These are phyloP conservation scores for Megathymus violae DNA, from an alignment of 1,140 invertebrate genomes.

Conservation along the genomic window DNA sequence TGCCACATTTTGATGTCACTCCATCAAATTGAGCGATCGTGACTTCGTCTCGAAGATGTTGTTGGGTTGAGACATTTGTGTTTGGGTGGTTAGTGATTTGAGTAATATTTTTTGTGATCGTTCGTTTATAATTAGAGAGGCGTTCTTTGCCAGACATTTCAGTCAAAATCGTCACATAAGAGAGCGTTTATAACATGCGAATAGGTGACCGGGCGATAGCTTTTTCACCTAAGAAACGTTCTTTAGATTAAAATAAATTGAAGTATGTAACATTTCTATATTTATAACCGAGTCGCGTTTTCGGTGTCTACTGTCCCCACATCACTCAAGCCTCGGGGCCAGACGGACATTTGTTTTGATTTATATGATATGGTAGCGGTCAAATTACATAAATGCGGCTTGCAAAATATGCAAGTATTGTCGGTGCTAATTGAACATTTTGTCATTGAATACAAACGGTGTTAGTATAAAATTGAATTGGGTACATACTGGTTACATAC, in stretches of 20 bases:
- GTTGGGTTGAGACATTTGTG: slow-evolving; percentile 49
- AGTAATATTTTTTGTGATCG: slow-evolving; percentile 55
- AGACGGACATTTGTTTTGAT: slow-evolving; percentile 24
- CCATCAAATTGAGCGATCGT: slow-evolving; percentile 52
- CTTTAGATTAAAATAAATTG: slow-evolving; percentile 44
- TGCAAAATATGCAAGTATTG: slow-evolving; percentile 16
- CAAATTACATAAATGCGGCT: slow-evolving; percentile 19
- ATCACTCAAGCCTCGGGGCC: slow-evolving; percentile 12
- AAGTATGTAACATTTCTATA: slow-evolving; percentile 38
- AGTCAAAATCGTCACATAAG: slow-evolving; percentile 58
- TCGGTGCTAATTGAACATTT: slow-evolving; percentile 12
- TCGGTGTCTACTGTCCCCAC: slow-evolving; percentile 4
- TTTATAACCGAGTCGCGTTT: slow-evolving; percentile 25
- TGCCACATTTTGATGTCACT: slow-evolving; percentile 58
- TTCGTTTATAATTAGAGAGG: slow-evolving; percentile 63
- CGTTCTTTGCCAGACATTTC: slow-evolving; percentile 57
- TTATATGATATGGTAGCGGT: slow-evolving; percentile 8
- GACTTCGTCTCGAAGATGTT: slow-evolving; percentile 36
- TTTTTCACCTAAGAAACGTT: slow-evolving; percentile 52
- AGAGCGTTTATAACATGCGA: slow-evolving; percentile 44
- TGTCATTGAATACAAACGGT: neutral
- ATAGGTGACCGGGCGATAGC: slow-evolving; percentile 41
- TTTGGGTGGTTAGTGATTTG: slow-evolving; percentile 48
- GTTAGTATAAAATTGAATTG: no score
- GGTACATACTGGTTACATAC: no score